A percentile compares a stretch with the other conserved stretches of the same genome.
These are phyloP conservation scores for Bujurquina vittata DNA, from an alignment of 2,113 vertebrate genomes.

Conservation along the genomic window DNA sequence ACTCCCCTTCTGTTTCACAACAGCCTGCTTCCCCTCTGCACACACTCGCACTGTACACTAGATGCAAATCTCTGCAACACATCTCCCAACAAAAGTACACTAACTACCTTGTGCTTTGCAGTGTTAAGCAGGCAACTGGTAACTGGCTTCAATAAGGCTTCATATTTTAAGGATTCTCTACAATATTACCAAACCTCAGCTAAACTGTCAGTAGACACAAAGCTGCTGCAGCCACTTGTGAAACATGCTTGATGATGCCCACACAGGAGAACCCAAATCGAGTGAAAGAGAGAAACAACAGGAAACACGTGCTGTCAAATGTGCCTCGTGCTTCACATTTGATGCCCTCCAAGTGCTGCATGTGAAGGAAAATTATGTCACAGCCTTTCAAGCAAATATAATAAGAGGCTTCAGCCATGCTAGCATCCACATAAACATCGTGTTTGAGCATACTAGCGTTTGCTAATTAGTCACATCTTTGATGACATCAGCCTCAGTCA, in stretches of 20 bases:
- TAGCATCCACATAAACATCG: not conserved
- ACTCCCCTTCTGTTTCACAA: slow-evolving; percentile 63
- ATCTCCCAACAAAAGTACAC: not conserved
- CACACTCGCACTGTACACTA: slow-evolving; percentile 2
- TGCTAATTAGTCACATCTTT: slow-evolving; percentile 3
- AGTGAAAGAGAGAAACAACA: not conserved
- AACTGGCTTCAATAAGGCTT: not conserved
- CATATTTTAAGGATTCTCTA: slow-evolving; percentile 22
- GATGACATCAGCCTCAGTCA: not conserved
- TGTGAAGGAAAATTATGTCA: not conserved
- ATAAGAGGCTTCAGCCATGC: not conserved
- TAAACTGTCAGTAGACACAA: slow-evolving; percentile 62
- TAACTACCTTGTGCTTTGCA: slow-evolving; percentile 43
- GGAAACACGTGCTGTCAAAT: not conserved
- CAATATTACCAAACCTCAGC: slow-evolving; percentile 52
- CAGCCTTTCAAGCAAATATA: not conserved
- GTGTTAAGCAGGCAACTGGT: slow-evolving; percentile 58
- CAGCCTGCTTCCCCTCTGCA: slow-evolving; percentile 28
- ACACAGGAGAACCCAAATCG: not conserved
- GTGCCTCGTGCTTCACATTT: not conserved
- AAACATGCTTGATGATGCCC: slow-evolving; percentile 58
- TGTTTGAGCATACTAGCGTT: not conserved
- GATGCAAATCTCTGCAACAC: slow-evolving; percentile 50
- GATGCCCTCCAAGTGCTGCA: too few species aligned
- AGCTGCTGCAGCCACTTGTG: slow-evolving; percentile 42